These are phyloP conservation scores for Andinoacara biseriatus DNA, from an alignment of 2,113 vertebrate species.

Conservation along the genomic window DNA sequence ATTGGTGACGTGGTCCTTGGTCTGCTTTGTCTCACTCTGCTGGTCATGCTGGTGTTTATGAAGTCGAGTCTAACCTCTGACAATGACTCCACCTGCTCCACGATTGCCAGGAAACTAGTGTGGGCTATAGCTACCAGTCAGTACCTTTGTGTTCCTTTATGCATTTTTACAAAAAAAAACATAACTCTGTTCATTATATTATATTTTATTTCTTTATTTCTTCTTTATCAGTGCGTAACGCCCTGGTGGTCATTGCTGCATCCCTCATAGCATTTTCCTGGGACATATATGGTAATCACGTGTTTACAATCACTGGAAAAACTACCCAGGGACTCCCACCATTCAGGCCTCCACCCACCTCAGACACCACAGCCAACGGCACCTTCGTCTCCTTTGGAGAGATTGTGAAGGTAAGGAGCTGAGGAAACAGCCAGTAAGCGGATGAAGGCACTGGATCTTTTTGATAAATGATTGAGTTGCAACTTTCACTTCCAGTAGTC, in stretches of 20 bases:
- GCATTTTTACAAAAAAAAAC: not conserved
- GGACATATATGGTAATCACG: conserved; percentile 78
- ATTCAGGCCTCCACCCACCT: conserved; percentile 80
- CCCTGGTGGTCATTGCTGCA: conserved; percentile 88
- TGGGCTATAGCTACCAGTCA: conserved; percentile 87
- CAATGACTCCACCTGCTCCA: conserved; percentile 13
- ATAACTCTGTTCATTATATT: not conserved
- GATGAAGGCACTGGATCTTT: not conserved
- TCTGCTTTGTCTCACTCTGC: conserved; percentile 80
- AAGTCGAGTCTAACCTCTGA: conserved; percentile 71
- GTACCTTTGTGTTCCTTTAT: conserved; percentile 31
- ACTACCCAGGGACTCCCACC: conserved; percentile 85
- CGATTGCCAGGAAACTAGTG: conserved; percentile 79
- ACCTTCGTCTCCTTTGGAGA: conserved; percentile 82
- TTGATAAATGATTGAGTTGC: not conserved
- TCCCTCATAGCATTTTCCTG: conserved; percentile 88
- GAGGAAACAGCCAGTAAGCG: not conserved
- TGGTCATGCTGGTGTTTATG: conserved; percentile 83
- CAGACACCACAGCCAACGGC: conserved; percentile 80
- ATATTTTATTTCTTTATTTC: not conserved
- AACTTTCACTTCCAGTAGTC: conserved; percentile 26
- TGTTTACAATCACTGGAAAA: conserved; percentile 88
- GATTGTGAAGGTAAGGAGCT: conserved; percentile 83
- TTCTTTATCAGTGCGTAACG: conserved; percentile 84
- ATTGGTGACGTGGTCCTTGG: conserved; percentile 86